These are phyloP conservation scores for Teleogryllus occipitalis DNA, from an alignment of 1,140 invertebrate species.

Conservation along the genomic window DNA sequence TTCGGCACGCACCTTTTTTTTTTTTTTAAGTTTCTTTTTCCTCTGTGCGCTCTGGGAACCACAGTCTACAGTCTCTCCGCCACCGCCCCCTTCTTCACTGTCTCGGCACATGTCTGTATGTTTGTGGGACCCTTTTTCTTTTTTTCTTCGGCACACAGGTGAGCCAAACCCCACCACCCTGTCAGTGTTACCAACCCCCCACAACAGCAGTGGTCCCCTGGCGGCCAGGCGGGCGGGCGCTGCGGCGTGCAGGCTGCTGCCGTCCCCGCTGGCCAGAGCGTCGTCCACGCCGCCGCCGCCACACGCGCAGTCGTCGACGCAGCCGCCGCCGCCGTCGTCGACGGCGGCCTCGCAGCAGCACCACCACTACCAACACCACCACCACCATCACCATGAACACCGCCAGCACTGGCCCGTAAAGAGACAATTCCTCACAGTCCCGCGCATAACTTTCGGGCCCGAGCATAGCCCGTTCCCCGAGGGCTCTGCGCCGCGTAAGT, in stretches of 20 bases:
- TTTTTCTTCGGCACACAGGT: background rate
- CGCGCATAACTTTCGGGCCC: constrained; percentile 21
- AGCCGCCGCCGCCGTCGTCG: no score
- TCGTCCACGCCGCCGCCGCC: no score
- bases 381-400: constrained; percentile 9
- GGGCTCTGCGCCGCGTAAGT: background rate
- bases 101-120: no score
- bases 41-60: no score
- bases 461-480: background rate
- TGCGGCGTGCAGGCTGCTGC: background rate
- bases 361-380: background rate
- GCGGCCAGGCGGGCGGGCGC: no score
- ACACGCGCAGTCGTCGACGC: background rate
- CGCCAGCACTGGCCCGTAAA: background rate
- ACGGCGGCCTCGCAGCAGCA: no score
- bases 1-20: no score
- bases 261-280: background rate
- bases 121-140: background rate
- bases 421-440: constrained; percentile 23
- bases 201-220: background rate
- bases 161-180: background rate
- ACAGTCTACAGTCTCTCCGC: no score
- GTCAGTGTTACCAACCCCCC: constrained; percentile 2
- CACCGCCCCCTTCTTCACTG: no score
- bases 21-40: no score